Evolutionary conservation across 2,797 vertebrate genomes (phyloP), one percentile per base, ranked within the genome.

Genomic region (Fistularia commersonii): DNA sequence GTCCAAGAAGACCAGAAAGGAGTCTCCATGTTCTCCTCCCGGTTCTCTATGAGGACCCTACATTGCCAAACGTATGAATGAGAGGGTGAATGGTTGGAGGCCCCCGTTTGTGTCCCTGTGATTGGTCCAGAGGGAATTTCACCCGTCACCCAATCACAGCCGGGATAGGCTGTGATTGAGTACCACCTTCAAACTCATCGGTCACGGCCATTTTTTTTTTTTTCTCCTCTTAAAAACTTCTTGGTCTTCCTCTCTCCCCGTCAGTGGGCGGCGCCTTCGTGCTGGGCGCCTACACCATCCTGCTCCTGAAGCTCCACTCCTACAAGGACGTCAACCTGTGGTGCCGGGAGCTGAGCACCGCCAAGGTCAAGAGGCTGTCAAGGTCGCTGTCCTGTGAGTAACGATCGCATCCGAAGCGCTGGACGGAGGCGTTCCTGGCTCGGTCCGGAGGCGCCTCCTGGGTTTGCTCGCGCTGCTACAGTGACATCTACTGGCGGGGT

Each of bases 231-330:
- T n/a, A n/a, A n/a, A n/a, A n/a, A n/a, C n/a, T n/a, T n/a, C n/a
- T n/a, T n/a, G n/a, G 49, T 46, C 23, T 1, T 52, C 23, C 32
- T 63, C 10, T 52, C 9, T 69, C n/a, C 9, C 39, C 49, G 3
- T 43, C 76, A 96, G 95, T 92, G 51, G 94, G 94, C 1, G 89
- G 91, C 1, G 67, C 74, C 0, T 82, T 93, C 32, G 82, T 84
- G 1, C 83, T 97, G 35, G 47, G 51, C 6, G 54, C 71, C 45
- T 90, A 95, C 87, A 94, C 93, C 73, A 63, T 95, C 65, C 76
- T 96, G 62, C 92, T 93, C 79, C 91, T 97, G 34, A 97, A 97
- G 87, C 88, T 97, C 9, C 92, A 90, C 82, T 97, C 95, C 32
- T 96, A 94, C 64, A 91, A 84, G 41, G 93, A 96, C 0, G 93